Evolutionary conservation across 2,113 vertebrate species (phyloP).

Genomic region (Lepus americanus): DNA sequence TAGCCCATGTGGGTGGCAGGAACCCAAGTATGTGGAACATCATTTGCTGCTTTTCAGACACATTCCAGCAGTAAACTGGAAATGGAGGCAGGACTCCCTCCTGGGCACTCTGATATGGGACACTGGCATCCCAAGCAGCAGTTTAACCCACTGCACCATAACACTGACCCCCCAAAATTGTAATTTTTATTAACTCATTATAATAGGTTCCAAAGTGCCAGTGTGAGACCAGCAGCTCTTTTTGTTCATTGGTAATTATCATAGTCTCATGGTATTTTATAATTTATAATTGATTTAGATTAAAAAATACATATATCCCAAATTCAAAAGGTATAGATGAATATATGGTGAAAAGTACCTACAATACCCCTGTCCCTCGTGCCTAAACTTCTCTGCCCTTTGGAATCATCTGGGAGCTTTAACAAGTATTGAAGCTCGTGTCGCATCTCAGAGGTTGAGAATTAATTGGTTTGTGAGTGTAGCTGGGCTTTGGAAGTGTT

Average conservation of each 20-base stretch:
- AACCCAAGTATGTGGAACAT: too few relatives aligned
- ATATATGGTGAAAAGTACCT: background rate
- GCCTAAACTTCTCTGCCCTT: background rate
- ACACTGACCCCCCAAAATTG: too few relatives aligned
- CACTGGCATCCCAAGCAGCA: too few relatives aligned
- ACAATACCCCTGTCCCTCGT: background rate
- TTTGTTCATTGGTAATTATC: background rate
- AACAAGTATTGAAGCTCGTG: background rate
- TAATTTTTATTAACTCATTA: background rate
- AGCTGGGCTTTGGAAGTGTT: background rate
- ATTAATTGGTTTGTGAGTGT: background rate
- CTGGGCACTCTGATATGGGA: too few relatives aligned
- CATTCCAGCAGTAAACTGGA: too few relatives aligned
- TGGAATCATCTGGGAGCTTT: background rate
- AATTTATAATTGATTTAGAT: slow-evolving; percentile 11
- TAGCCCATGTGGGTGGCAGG: too few relatives aligned
- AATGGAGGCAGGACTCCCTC: too few relatives aligned
- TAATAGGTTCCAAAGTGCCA: background rate
- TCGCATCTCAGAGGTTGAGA: background rate
- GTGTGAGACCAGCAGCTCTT: background rate
- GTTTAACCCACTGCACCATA: too few relatives aligned
- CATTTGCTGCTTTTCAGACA: too few relatives aligned
- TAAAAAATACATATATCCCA: background rate
- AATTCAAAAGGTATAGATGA: background rate
- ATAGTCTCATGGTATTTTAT: background rate